phyloP scores from a whole-genome alignment of 2,888 invertebrate species.

The Microdon myrmicae region DNA sequence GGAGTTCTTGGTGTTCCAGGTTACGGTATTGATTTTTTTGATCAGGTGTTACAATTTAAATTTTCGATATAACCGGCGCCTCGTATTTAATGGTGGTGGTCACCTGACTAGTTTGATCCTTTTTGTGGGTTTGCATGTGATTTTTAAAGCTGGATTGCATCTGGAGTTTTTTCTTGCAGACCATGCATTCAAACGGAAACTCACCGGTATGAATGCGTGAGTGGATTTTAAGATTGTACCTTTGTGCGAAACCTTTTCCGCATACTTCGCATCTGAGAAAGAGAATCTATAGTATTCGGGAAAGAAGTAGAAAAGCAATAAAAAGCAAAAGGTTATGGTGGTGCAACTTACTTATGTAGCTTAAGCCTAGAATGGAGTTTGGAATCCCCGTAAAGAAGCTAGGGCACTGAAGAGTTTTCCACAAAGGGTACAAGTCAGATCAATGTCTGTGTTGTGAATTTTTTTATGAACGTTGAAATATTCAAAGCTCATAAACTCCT shows the following conservation, averaged over 20 bases:
- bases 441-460: slow-evolving; percentile 70
- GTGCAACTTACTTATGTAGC: slow-evolving; percentile 64
- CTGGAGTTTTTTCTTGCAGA: slow-evolving; percentile 65
- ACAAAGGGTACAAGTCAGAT: slow-evolving; percentile 70
- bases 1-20: too few relatives aligned
- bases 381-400: slow-evolving; percentile 65
- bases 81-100: slow-evolving; percentile 55
- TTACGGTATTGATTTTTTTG: too few relatives aligned
- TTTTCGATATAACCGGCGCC: too few relatives aligned
- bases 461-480: slow-evolving; percentile 72
- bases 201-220: slow-evolving; percentile 66
- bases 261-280: slow-evolving; percentile 64
- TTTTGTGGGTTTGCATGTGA: slow-evolving; percentile 65
- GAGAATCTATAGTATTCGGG: not conserved
- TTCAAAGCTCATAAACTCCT: slow-evolving; percentile 70
- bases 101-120: slow-evolving; percentile 60
- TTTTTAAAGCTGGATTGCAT: slow-evolving; percentile 65
- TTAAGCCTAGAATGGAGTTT: slow-evolving; percentile 66
- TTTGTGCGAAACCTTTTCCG: slow-evolving; percentile 66
- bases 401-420: slow-evolving; percentile 68
- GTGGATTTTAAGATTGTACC: slow-evolving; percentile 66
- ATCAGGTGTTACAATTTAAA: too few relatives aligned
- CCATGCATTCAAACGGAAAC: slow-evolving; percentile 65
- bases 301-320: not conserved
- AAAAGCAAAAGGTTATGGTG: not conserved